phyloP scores from a whole-genome alignment of 2,113 vertebrate genomes.

The Eurystomus gularis region DNA sequence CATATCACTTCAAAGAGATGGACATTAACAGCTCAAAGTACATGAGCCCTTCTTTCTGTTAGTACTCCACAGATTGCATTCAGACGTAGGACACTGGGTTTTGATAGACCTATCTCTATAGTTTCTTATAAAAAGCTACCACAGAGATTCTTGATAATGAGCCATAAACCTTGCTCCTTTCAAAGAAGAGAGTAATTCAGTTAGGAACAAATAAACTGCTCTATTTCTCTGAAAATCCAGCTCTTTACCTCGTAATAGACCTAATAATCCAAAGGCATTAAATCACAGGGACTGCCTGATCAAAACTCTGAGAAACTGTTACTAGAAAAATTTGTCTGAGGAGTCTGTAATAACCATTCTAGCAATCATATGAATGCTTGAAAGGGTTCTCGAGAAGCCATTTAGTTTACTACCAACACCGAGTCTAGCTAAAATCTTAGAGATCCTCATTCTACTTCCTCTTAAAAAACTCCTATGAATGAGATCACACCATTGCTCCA shows the following conservation, averaged over 20 bases:
- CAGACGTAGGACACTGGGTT: not conserved
- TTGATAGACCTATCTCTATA: not conserved
- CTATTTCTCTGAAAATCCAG: not conserved
- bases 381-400: not conserved
- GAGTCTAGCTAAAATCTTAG: not conserved
- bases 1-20: not conserved
- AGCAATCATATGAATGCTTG: not conserved
- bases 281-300: not conserved
- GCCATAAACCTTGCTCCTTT: not conserved
- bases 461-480: not conserved
- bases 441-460: not conserved
- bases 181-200: not conserved
- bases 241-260: not conserved
- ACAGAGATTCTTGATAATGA: not conserved
- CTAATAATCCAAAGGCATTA: not conserved
- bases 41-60: rapidly evolving
- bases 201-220: not conserved
- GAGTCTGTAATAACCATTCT: not conserved
- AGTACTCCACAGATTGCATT: not conserved
- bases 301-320: not conserved
- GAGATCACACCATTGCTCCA: not conserved
- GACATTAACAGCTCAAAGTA: not conserved
- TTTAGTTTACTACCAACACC: not conserved
- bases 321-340: not conserved
- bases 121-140: not conserved